Evolutionary conservation across 1,140 invertebrate species (phyloP), one percentile per base, ranked within the genome.

Genomic region (Prorops nasuta): DNA sequence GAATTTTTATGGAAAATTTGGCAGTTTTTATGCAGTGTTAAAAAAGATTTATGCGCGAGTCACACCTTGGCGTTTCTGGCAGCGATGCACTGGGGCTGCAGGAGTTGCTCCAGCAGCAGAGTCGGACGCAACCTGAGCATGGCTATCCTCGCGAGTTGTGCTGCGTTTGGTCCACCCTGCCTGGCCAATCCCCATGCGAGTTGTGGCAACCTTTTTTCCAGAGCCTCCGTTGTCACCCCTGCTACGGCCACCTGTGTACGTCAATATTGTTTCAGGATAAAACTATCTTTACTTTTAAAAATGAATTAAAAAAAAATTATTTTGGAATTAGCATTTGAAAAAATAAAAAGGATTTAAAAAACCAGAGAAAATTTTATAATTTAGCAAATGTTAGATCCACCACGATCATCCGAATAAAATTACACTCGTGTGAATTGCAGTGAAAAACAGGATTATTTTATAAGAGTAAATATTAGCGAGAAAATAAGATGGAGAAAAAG

Each of bases 51-150:
- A 14, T n/a, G 45, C n/a, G n/a, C n/a, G n/a, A n/a, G n/a, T n/a
- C n/a, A n/a, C 50, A 83, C 82, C 71, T 82, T 84, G 2, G 83
- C 79, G 54, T 86, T 87, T 58, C 83, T 84, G 39, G 81, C 80
- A 51, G 83, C 80, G 22, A 87, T 69, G 63, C 84, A 84, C n/a
- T 85, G 80, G 12, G 81, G 78, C 6, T 84, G 79, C 22, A 84
- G 70, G 18, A 89, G 62, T 51, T 83, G 80, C 51, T 83, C 77
- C 9, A 89, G 68, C 22, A 89, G 81, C 18, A 80, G 72, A 46
- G 81, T 80, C 3, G 88, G 82, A 21, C 81, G 78, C 19, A 84
- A 73, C n/a, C 79, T 72, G 39, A 85, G 81, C 84, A 90, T 88
- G 32, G 87, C 67, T 9, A 81, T 76, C 45, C 85, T 82, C 6